Conservation (phyloP, 1,140 invertebrate species). For the Lucilia cuprina region DNA sequence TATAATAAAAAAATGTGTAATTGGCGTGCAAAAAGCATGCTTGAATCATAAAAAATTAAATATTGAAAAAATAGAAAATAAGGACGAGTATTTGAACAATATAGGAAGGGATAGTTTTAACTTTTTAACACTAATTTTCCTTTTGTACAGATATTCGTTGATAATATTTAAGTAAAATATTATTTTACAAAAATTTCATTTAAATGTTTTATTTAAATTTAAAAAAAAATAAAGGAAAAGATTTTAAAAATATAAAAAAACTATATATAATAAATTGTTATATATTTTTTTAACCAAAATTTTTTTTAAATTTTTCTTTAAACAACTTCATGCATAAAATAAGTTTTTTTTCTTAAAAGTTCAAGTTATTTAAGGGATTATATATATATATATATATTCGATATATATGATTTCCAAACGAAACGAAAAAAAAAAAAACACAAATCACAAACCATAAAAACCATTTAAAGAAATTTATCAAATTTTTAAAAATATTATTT, state of each 20-base stretch:
- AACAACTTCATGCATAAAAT: constrained; percentile 36
- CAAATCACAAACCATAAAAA: constrained; percentile 36
- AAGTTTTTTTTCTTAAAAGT: no score
- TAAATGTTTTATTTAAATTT: no score
- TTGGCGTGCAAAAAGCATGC: constrained; percentile 5
- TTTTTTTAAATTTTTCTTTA: background rate
- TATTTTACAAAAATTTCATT: background rate
- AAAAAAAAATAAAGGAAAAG: no score
- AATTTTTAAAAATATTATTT: background rate
- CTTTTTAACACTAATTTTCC: no score
- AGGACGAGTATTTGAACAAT: background rate
- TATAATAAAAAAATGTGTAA: background rate
- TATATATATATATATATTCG: no score
- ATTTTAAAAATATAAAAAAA: no score
- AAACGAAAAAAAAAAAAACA: background rate
- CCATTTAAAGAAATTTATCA: background rate
- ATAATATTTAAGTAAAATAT: background rate
- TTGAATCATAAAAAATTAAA: background rate
- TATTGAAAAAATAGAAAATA: background rate
- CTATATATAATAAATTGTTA: background rate
- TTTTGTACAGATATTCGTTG: background rate
- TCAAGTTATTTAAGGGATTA: background rate
- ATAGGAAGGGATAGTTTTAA: background rate
- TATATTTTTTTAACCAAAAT: no score
- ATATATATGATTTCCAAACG: background rate